These are phyloP conservation scores for Apodemia zela DNA, from an alignment of 2,888 invertebrate genomes.

Conservation along the genomic window DNA sequence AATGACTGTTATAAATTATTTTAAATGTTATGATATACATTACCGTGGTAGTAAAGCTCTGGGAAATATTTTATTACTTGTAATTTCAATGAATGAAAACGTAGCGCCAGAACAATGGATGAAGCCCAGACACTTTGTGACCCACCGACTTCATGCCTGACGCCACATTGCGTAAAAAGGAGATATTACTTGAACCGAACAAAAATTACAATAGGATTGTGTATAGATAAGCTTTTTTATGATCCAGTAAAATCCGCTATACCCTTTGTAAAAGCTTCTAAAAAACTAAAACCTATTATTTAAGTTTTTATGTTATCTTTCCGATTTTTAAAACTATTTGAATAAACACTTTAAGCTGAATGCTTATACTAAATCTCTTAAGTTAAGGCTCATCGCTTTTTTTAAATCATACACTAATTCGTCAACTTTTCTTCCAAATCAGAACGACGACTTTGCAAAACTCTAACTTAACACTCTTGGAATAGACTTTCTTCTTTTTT, in stretches of 20 bases:
- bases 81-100: slow-evolving; percentile 2
- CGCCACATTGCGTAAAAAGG: slow-evolving; percentile 4
- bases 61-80: background rate
- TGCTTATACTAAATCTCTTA: no score
- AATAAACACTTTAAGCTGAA: no score
- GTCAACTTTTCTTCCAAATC: no score
- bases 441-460: no score
- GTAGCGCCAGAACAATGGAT: background rate
- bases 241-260: background rate
- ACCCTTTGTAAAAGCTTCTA: background rate
- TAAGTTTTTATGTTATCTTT: background rate
- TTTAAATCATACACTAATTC: no score
- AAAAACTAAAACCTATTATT: slow-evolving; percentile 6
- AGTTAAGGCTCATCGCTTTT: no score
- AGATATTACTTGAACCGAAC: background rate
- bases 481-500: no score
- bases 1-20: no score
- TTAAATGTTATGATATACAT: background rate
- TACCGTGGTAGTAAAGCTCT: background rate
- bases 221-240: slow-evolving; percentile 13
- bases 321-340: background rate
- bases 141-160: background rate
- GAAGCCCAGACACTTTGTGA: slow-evolving; percentile 8
- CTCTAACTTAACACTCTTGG: no score
- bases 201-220: background rate